Evolutionary conservation across 23 tunicate genomes (phyloP), one percentile per base, ranked within the genome.

Genomic region (Phallusia fumigata): DNA sequence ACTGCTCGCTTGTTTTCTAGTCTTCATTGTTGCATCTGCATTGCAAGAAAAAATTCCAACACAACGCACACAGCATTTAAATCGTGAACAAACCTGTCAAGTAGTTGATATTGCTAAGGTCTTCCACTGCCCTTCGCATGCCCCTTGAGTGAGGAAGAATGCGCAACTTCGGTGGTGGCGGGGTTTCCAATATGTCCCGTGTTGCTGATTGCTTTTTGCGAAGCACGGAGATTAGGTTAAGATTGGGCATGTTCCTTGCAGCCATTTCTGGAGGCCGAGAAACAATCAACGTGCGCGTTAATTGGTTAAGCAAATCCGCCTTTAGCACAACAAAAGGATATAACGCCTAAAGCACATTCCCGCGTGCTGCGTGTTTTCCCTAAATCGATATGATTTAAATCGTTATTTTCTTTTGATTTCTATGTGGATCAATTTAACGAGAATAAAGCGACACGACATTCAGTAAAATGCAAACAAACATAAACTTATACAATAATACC

Each of bases 101-200:
- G 5, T 58, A 21, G 69, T 58, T 58, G 69, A 1, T 58, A 24
- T 21, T 58, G 11, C 28, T 24, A 11, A 58, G 16, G 26, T 58
- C 69, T 13, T 58, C 15, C 1, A 6, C 69, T 2, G 28, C 69
- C 69, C 13, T 58, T 16, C 69, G 11, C 69, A 58, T 21, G 28
- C 16, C 69, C 28, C 15, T 58, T 5, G 69, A 11, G 16, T 13
- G 8, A 58, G 15, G 15, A 22, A 58, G 1, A 58, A 58, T 58
- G 69, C 69, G 69, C 69, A 58, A 24, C 69, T 58, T 58, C 69
- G 69, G 69, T 13, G 47, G 47, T 58, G 69, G 69, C 13, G 26
- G 5, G 69, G 26, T 21, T 3, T 58, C 69, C 28, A 58, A 22
- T 22, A 24, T 16, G 13, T 58, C 69, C 8, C 69, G 69, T 24